phyloP scores from a whole-genome alignment of 1,140 invertebrate genomes.

The Daktulosphaira vitifoliae region DNA sequence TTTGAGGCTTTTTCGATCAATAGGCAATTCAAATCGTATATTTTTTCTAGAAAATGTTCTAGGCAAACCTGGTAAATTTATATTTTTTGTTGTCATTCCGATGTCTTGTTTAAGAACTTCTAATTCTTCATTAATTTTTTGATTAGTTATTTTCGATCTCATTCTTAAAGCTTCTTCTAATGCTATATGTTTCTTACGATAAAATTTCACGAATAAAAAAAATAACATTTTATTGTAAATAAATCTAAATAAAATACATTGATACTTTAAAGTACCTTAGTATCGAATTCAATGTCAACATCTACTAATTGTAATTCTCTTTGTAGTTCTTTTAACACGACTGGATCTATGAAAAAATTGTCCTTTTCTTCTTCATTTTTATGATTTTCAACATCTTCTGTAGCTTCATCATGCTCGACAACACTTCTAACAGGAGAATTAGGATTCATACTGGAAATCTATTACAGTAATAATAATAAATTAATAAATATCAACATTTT shows the following conservation, averaged over 20 bases:
- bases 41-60: conserved; percentile 54
- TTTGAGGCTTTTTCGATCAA: conserved; percentile 50
- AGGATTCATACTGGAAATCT: conserved; percentile 10
- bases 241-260: conserved; percentile 11
- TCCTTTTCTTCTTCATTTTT: background rate
- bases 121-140: conserved; percentile 10
- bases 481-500: too few relatives aligned
- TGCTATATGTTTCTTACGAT: conserved; percentile 33
- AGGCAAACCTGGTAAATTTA: conserved; percentile 52
- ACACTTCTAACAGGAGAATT: conserved; percentile 6
- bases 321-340: conserved; percentile 55
- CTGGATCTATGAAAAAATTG: conserved; percentile 50
- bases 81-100: conserved; percentile 42
- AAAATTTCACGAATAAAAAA: too few relatives aligned
- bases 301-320: conserved; percentile 56
- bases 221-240: conserved; percentile 29
- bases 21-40: conserved; percentile 55
- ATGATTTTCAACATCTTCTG: background rate
- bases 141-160: background rate
- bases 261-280: conserved; percentile 48
- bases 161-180: conserved; percentile 30
- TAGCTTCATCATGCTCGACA: background rate
- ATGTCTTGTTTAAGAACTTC: conserved; percentile 1
- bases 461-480: too few relatives aligned
- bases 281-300: conserved; percentile 59